phyloP scores from a whole-genome alignment of 92 coral and sea anemone genomes.

The Phenganax marumi region DNA sequence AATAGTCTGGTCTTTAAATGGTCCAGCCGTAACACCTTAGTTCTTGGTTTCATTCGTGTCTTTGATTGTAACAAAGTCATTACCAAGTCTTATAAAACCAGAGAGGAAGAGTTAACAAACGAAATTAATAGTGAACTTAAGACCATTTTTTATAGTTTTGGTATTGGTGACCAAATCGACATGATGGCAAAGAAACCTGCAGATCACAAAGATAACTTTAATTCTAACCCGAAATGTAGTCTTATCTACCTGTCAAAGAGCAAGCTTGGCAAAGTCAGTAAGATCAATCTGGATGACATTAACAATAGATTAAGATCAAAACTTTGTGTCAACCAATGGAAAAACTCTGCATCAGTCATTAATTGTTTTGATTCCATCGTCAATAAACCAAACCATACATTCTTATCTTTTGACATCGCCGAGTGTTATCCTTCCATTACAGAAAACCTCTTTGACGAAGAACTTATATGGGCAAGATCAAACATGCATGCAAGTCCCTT shows the following conservation, averaged over 20 bases:
- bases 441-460: slow-evolving; percentile 45
- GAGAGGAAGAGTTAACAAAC: background rate
- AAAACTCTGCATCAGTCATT: no score
- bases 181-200: background rate
- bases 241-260: background rate
- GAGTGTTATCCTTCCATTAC: slow-evolving; percentile 54
- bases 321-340: background rate
- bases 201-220: background rate
- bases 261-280: background rate
- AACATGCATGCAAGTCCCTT: slow-evolving; percentile 50
- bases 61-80: no score
- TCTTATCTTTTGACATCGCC: slow-evolving; percentile 47
- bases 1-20: no score
- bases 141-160: background rate
- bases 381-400: slow-evolving; percentile 32
- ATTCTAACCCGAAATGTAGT: background rate
- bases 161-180: background rate
- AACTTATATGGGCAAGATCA: slow-evolving; percentile 33
- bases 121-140: background rate
- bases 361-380: slow-evolving; percentile 49
- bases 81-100: background rate
- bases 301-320: background rate
- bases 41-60: no score
- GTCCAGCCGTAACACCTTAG: no score
- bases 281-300: background rate